phyloP scores from a whole-genome alignment of 2,797 vertebrate species.

The Brachyalestes nurse region DNA sequence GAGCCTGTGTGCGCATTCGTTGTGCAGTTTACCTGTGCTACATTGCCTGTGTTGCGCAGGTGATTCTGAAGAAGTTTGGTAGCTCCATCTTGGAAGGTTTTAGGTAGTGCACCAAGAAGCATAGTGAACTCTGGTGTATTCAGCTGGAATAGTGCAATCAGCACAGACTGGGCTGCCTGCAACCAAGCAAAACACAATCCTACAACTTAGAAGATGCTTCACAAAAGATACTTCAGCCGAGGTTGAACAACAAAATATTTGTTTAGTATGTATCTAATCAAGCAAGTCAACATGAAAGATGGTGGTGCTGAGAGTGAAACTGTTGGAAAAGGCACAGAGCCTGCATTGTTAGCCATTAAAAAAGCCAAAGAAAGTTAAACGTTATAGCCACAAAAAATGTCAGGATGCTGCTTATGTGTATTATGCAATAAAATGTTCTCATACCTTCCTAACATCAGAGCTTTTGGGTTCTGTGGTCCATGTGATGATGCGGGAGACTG shows the following conservation, averaged over 20 bases:
- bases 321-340: neutral
- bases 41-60: conserved; percentile 89
- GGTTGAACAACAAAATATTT: neutral
- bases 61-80: conserved; percentile 96
- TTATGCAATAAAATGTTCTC: neutral
- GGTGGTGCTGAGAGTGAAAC: neutral
- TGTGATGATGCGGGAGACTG: conserved; percentile 95
- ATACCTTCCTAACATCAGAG: conserved; percentile 95
- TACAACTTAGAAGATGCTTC: conserved; percentile 32
- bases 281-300: neutral
- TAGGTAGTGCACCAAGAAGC: conserved; percentile 94
- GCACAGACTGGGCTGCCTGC: conserved; percentile 92
- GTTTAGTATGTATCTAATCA: neutral
- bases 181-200: conserved; percentile 46
- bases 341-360: neutral
- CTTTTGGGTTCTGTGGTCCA: conserved; percentile 98
- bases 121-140: conserved; percentile 98
- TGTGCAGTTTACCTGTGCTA: conserved; percentile 79
- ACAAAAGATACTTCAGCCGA: neutral
- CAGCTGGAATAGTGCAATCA: conserved; percentile 95
- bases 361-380: neutral
- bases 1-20: neutral
- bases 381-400: neutral
- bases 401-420: neutral
- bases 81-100: conserved; percentile 97